phyloP scores from a whole-genome alignment of 2,797 vertebrate species.

The Eleutherodactylus coqui region DNA sequence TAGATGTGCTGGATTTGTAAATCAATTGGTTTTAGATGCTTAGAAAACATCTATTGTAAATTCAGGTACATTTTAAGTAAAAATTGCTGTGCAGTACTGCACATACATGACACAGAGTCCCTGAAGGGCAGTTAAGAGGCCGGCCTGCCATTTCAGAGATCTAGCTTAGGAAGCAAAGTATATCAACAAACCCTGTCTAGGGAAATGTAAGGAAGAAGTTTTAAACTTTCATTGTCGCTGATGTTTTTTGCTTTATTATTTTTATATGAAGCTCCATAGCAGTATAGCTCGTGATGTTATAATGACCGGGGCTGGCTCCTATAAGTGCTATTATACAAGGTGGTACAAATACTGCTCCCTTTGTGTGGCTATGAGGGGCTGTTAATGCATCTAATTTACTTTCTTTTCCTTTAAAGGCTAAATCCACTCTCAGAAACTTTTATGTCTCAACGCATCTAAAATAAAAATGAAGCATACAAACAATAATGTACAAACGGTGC shows the following conservation, averaged over 20 bases:
- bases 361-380: not conserved
- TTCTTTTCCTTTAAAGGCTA: no score
- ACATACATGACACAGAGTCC: constrained; percentile 54
- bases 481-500: no score
- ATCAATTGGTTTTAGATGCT: constrained; percentile 62
- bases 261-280: constrained; percentile 63
- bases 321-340: not conserved
- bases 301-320: not conserved
- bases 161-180: constrained; percentile 56
- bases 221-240: constrained; percentile 35
- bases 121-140: constrained; percentile 43
- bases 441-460: no score
- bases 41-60: constrained; percentile 62
- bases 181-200: constrained; percentile 31
- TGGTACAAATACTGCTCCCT: not conserved
- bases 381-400: not conserved
- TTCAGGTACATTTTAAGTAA: constrained; percentile 67
- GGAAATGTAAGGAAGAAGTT: constrained; percentile 41
- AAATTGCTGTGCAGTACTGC: constrained; percentile 64
- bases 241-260: constrained; percentile 18
- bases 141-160: constrained; percentile 57
- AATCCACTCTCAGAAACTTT: no score
- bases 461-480: no score
- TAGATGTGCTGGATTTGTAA: constrained; percentile 58
- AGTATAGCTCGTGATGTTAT: constrained; percentile 43